Conservation (phyloP, 2,888 invertebrate genomes). For the Drepanosiphum platanoidis region DNA sequence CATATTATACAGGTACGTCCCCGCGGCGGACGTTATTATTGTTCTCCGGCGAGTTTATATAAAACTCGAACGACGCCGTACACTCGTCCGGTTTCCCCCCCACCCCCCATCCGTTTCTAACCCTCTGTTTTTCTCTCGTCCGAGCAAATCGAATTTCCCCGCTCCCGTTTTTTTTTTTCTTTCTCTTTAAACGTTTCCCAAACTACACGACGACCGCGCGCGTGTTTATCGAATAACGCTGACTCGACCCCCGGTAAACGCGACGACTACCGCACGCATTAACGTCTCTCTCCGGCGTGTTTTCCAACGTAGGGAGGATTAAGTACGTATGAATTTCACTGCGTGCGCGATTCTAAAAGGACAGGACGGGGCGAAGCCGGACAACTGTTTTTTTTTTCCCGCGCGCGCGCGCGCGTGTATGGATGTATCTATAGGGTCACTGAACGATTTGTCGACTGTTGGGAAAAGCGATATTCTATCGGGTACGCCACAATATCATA, state of each 20-base stretch:
- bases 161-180: too few relatives aligned
- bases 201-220: neutral
- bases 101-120: neutral
- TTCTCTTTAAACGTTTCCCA: neutral
- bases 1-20: neutral
- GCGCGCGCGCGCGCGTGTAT: too few relatives aligned
- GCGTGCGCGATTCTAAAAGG: neutral
- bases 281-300: neutral
- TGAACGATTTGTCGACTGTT: conserved; percentile 48
- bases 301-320: conserved; percentile 28
- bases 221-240: conserved; percentile 23
- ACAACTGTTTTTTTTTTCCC: neutral
- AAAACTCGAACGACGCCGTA: neutral
- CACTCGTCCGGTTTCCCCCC: neutral
- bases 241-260: conserved; percentile 2
- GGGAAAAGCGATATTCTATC: conserved; percentile 22
- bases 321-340: conserved; percentile 28
- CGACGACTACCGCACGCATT: neutral
- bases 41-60: neutral
- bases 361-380: conserved; percentile 35
- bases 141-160: too few relatives aligned
- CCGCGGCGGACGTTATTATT: neutral
- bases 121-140: too few relatives aligned
- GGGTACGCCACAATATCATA: conserved; percentile 5
- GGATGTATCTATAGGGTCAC: conserved; percentile 26